Conservation (phyloP, 2,797 vertebrate genomes). For the Urophycis tenuis region DNA sequence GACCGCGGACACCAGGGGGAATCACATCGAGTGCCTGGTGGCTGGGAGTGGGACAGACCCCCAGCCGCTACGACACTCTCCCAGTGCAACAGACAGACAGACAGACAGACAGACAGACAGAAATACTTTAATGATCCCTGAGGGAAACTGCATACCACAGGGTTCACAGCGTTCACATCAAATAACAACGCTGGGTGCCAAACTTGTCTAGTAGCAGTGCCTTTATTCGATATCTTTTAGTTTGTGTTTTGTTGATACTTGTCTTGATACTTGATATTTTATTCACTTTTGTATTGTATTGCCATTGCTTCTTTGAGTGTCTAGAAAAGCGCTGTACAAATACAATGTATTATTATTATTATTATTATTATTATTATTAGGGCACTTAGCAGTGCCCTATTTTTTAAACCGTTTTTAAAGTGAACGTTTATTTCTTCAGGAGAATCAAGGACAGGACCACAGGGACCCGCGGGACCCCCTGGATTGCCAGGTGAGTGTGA, state of each 20-base stretch:
- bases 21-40: no score
- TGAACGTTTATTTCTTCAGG: slow-evolving; percentile 45
- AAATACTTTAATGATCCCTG: no score
- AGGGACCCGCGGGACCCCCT: slow-evolving; percentile 78
- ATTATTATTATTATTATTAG: neutral
- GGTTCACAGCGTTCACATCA: neutral
- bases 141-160: no score
- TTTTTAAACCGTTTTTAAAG: neutral
- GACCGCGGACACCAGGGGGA: no score
- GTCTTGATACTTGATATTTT: no score
- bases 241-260: neutral
- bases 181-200: neutral
- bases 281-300: no score
- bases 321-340: neutral
- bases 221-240: neutral
- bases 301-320: neutral
- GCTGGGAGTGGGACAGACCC: neutral
- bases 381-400: neutral
- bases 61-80: neutral
- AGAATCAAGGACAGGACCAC: slow-evolving; percentile 67
- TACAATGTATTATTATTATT: neutral
- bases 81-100: no score
- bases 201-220: neutral
- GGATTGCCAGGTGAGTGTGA: slow-evolving; percentile 71
- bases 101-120: no score